These are phyloP conservation scores for Acronicta psi DNA, from an alignment of 2,888 invertebrate species.

Conservation along the genomic window DNA sequence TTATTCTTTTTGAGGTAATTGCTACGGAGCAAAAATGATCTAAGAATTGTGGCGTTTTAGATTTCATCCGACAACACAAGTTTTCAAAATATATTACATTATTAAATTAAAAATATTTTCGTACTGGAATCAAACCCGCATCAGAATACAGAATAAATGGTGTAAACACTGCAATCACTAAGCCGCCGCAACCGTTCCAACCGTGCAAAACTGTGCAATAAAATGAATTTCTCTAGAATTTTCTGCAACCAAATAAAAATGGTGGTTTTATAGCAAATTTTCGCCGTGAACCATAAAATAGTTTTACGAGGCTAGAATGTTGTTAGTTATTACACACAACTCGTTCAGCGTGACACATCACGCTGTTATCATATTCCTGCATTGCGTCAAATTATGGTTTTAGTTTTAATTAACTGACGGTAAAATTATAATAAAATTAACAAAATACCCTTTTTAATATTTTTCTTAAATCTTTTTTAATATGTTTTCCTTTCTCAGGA, in stretches of 20 bases:
- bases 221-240: conserved; percentile 22
- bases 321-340: conserved; percentile 70
- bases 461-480: too few species aligned
- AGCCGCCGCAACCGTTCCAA: conserved; percentile 8
- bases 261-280: conserved; percentile 67
- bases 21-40: too few species aligned
- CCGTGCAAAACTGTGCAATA: conserved; percentile 14
- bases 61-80: too few species aligned
- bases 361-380: conserved; percentile 60
- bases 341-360: conserved; percentile 43
- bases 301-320: conserved; percentile 75
- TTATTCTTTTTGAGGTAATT: too few species aligned
- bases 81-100: too few species aligned
- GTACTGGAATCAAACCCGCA: not conserved
- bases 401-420: not conserved
- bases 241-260: conserved; percentile 64
- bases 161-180: not conserved
- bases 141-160: not conserved
- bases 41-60: too few species aligned
- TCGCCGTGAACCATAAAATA: conserved; percentile 72
- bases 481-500: too few species aligned
- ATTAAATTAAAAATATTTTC: too few species aligned
- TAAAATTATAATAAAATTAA: too few species aligned
- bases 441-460: too few species aligned
- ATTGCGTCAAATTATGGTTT: conserved; percentile 58